Evolutionary conservation across 2,113 vertebrate genomes (phyloP), one percentile per base, ranked within the genome.

Genomic region (Benthochromis sp.): DNA sequence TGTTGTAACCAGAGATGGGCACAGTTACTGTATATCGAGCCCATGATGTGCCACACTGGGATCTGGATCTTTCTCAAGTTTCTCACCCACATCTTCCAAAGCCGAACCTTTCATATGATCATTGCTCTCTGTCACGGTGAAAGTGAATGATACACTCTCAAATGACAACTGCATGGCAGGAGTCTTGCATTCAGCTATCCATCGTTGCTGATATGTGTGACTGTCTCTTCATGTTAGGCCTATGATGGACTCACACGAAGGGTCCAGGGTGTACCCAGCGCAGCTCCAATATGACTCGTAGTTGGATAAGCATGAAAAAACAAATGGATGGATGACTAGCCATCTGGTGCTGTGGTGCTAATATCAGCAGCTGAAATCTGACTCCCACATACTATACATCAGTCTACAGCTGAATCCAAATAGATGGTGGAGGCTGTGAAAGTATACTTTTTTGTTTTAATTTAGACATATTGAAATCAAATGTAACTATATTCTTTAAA

Each of bases 391-490:
- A 73, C 1, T 9, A 27, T 16, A 45, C 38, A 45, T 40, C 66
- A 45, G 38, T 71, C 69, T 76, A 19, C 69, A 47, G 71, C 14
- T 78, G 43, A 78, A 50, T 78, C 16, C 71, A 50, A 47, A 47
- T 31, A 78, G 17, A 31, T 4, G 6, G 9, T 31, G 27, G 27
- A 78, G 4, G 43, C 1, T 45, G 14, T 27, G 66, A 73, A 71
- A 71, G n/a, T 24, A 43, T 6, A 73, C 8, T 4, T 78, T 76
- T 50, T 50, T 12, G 9, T 12, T 78, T 43, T 8, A 8, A 50
- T 31, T 78, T 31, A 50, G 16, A 78, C 71, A 78, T 0, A 50
- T 29, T 12, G 16, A 27, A 12, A 11, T 29, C 43, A 78, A 50
- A 78, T 50, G 4, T 50, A 50, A 31, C 14, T 47, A 76, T 47